A percentile compares a stretch with the other conserved stretches of the same genome.
phyloP scores from a whole-genome alignment of 30 jellyfish, hydroid and myxozoan genomes.

The Haliclystus octoradiatus region DNA sequence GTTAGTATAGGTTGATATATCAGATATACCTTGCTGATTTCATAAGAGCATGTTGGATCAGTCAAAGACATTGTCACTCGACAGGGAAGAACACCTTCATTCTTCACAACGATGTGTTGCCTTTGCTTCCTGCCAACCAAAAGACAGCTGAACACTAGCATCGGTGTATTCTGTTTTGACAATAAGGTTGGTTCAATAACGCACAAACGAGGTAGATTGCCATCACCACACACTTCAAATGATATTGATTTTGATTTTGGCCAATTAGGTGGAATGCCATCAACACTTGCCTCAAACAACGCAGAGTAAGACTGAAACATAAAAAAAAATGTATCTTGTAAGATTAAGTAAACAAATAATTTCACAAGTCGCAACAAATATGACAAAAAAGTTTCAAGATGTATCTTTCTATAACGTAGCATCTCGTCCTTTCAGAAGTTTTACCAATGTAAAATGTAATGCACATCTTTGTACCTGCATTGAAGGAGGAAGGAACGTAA shows the following conservation, averaged over 20 bases:
- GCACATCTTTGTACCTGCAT: slow-evolving; percentile 95
- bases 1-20: no score
- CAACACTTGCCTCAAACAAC: slow-evolving; percentile 87
- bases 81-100: slow-evolving; percentile 74
- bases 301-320: slow-evolving; percentile 69
- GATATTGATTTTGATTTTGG: slow-evolving; percentile 54
- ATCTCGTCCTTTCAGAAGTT: no score
- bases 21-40: neutral
- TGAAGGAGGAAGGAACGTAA: slow-evolving; percentile 83
- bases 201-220: slow-evolving; percentile 67
- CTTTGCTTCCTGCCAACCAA: slow-evolving; percentile 58
- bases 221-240: slow-evolving; percentile 83
- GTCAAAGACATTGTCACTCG: slow-evolving; percentile 39
- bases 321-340: no score
- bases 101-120: slow-evolving; percentile 56
- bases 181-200: slow-evolving; percentile 46
- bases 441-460: no score
- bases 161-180: slow-evolving; percentile 48
- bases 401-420: no score
- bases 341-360: no score
- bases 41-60: slow-evolving; percentile 61
- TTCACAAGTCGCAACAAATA: no score
- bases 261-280: slow-evolving; percentile 57
- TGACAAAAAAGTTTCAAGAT: no score
- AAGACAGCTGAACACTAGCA: slow-evolving; percentile 57